A percentile compares a stretch with the other conserved stretches of the same genome.
Conservation (phyloP, 64 coral and sea anemone genomes). For the Hydrozoanthus tunicans region DNA sequence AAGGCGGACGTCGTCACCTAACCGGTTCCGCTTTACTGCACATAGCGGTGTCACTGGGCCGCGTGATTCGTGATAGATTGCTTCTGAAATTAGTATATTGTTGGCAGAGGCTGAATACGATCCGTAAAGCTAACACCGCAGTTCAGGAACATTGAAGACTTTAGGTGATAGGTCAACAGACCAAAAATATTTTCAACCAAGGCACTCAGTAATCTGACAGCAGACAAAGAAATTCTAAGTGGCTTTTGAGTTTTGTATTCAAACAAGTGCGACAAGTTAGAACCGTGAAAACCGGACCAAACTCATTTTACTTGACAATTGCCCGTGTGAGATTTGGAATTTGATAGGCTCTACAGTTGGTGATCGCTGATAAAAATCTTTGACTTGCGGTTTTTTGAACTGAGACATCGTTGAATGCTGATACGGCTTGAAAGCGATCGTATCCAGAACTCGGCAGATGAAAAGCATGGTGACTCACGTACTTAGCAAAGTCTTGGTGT, state of each 20-base stretch:
- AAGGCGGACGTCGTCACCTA: too few relatives aligned
- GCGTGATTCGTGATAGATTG: neutral
- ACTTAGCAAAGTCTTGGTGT: slow-evolving; percentile 18
- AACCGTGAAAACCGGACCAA: neutral
- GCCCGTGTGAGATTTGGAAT: slow-evolving; percentile 2
- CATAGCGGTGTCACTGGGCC: neutral
- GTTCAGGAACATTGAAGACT: neutral
- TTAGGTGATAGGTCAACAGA: neutral
- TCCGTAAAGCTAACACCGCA: neutral
- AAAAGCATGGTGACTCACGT: slow-evolving; percentile 1
- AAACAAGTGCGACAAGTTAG: neutral
- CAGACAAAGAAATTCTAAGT: neutral
- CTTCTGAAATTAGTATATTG: neutral
- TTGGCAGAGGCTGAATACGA: neutral
- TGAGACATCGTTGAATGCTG: neutral
- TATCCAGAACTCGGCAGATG: too few relatives aligned
- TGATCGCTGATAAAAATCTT: slow-evolving; percentile 40
- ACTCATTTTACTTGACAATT: neutral
- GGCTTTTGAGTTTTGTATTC: neutral
- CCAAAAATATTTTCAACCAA: neutral
- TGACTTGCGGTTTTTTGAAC: slow-evolving; percentile 22
- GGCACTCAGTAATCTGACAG: neutral
- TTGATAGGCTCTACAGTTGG: slow-evolving; percentile 37
- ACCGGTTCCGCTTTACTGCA: neutral
- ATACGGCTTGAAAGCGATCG: slow-evolving; percentile 19